Base-by-base conservation (phyloP, 1,140 invertebrate genomes). In the Lutraria rhynchaena region DNA sequence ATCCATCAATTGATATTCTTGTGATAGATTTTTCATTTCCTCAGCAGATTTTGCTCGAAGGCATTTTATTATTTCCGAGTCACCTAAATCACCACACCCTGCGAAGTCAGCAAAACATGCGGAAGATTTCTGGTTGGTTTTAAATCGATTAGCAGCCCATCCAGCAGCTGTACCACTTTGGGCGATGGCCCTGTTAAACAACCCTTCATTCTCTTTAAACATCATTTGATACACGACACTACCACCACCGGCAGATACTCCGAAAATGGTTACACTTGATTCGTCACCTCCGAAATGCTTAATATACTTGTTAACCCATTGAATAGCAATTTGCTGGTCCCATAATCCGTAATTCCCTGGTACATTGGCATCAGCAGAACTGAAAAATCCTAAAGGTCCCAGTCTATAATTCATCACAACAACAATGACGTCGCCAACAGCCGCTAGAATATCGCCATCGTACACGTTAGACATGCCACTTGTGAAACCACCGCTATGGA, bases 401-500 rank as follows among this genome's bases (percentile, higher is more conserved):
- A 98, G 95, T 73, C 98, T 94, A 91, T 99, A 99, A 90, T 92
- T 85, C 0, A 88, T 55, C 27, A 85, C 76, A 1, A 98, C 97
- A 75, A 98, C 93, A 41, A 99, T 96, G 17, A 99, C 94, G 87
- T 98, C 95, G 53, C 80, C 81, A 27, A 84, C 71, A 19, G 96
- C 95, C 0, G 96, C 96, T 31, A 99, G 92, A 87, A 93, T 33
- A 1, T 57, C 92, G 77, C 95, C 96, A 93, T 99, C 97, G 91
- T 98, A 99, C 15, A 98, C 95, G 90, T 98, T 98, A 31, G 96
- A 96, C 17, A 96, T 96, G 33, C 98, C 97, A 31, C 35, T 55
- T 90, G 97, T 97, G 93, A 99, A 99, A 4, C 97, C 97, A 63
- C 98, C 98, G 49, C 98, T 98, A 91, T 97, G 99, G 80, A 99